A percentile compares a stretch with the other conserved stretches of the same genome.
These are phyloP conservation scores for Tychaedon coryphoeus DNA, from an alignment of 2,113 vertebrate genomes.

Conservation along the genomic window DNA sequence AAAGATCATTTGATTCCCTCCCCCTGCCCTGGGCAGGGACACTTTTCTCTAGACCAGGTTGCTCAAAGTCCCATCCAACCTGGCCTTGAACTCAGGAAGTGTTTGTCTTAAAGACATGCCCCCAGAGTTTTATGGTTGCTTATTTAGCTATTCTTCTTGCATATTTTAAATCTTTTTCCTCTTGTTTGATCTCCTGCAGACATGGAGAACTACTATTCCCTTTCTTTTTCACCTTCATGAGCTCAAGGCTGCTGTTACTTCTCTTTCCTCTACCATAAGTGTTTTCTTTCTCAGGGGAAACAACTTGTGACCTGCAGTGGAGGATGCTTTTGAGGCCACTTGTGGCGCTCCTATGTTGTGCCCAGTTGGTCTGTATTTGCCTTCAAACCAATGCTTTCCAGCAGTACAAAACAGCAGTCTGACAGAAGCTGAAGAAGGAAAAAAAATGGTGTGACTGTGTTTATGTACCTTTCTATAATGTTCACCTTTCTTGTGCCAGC, in stretches of 20 bases:
- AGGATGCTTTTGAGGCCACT: not conserved
- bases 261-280: not conserved
- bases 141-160: not conserved
- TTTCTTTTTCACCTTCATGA: not conserved
- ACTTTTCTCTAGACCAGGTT: not conserved
- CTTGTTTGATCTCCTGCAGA: not conserved
- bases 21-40: not conserved
- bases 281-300: not conserved
- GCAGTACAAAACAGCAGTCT: not conserved
- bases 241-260: not conserved
- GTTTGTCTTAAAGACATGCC: not conserved
- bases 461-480: not conserved
- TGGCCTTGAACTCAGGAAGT: not conserved
- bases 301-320: not conserved
- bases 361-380: not conserved
- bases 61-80: not conserved
- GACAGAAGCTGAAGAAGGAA: not conserved
- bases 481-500: not conserved
- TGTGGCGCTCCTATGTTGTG: fast-evolving
- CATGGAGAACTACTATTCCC: not conserved
- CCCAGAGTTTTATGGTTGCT: not conserved
- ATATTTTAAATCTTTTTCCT: fast-evolving
- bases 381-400: not conserved
- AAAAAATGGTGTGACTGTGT: not conserved
- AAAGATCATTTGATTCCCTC: not conserved